Percentiles rank a stretch among this genome's conserved stretches.
Conservation (phyloP, 2,797 vertebrate species). For the Otolemur crassicaudatus region DNA sequence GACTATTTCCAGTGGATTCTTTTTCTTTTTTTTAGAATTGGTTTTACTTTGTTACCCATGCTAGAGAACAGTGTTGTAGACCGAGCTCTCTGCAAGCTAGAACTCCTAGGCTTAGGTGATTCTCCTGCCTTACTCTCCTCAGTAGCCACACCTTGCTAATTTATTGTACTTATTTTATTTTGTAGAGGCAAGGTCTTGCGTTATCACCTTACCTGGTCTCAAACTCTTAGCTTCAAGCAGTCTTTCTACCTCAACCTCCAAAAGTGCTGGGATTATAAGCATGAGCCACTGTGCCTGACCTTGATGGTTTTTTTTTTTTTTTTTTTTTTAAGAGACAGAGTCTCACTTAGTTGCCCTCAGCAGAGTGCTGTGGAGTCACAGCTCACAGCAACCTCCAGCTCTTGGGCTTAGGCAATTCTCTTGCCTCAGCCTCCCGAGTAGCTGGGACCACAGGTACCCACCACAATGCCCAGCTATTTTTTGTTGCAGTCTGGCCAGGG, state of each 20-base stretch:
- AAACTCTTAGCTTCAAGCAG: not conserved
- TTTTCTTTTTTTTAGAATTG: no score
- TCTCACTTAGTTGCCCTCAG: no score
- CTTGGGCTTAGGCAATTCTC: no score
- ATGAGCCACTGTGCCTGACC: not conserved
- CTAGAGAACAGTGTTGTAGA: no score
- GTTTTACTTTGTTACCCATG: no score
- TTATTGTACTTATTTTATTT: not conserved
- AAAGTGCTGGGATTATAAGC: not conserved
- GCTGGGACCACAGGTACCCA: no score
- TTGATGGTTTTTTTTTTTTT: not conserved
- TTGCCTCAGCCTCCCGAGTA: no score
- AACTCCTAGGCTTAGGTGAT: not conserved
- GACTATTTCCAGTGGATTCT: not conserved
- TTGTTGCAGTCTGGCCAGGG: no score
- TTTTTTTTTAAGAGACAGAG: no score
- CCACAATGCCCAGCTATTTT: no score
- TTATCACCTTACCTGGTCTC: not conserved
- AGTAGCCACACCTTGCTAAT: not conserved
- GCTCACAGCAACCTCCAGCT: no score
- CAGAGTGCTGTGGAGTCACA: no score
- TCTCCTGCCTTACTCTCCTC: not conserved
- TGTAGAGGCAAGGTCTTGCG: not conserved
- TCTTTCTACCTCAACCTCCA: not conserved
- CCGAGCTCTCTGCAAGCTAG: not conserved